These are phyloP conservation scores for Taenioides sp. DNA, from an alignment of 2,797 vertebrate genomes.

Conservation along the genomic window DNA sequence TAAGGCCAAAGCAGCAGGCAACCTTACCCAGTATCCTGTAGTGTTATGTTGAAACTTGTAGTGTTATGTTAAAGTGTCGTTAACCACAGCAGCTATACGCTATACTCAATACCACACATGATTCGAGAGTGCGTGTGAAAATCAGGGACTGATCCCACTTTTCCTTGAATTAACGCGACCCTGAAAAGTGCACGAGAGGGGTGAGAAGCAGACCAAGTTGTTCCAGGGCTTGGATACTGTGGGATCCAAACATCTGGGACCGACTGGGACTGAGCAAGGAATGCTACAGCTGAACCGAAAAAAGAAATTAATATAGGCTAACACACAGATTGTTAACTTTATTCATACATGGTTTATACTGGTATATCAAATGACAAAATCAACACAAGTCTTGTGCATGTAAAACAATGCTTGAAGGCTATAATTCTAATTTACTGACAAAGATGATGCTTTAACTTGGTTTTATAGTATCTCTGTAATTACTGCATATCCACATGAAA, in stretches of 20 bases:
- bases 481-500: not conserved
- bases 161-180: conserved; percentile 3
- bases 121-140: not conserved
- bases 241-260: not conserved
- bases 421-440: not conserved
- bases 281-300: not conserved
- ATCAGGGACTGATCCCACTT: not conserved
- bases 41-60: not conserved
- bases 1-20: not conserved
- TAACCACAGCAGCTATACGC: not conserved
- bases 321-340: not conserved
- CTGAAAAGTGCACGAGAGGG: not conserved
- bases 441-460: not conserved
- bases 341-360: not conserved
- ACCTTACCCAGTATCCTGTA: not conserved
- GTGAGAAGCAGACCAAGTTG: not conserved
- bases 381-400: not conserved
- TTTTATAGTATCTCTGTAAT: not conserved
- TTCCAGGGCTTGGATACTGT: not conserved
- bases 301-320: not conserved
- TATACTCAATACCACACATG: not conserved
- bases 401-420: not conserved
- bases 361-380: not conserved
- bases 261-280: not conserved
- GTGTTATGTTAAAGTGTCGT: not conserved